These are phyloP conservation scores for Aphidius ervi DNA, from an alignment of 1,140 invertebrate genomes.

Conservation along the genomic window DNA sequence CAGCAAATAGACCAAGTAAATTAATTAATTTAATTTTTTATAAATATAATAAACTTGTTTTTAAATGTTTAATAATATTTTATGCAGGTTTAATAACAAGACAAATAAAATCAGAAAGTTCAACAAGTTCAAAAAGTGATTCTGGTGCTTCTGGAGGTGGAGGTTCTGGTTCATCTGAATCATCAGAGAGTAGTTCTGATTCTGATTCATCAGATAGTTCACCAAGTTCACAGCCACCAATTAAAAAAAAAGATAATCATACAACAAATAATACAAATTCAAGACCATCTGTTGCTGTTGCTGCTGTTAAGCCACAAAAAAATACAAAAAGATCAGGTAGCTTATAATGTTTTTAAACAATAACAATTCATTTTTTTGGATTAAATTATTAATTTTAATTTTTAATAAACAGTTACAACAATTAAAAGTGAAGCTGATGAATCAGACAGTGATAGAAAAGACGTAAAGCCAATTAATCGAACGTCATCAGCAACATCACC, in stretches of 20 bases:
- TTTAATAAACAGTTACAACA: constrained; percentile 22
- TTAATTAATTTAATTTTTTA: constrained; percentile 19
- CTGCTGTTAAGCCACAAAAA: constrained; percentile 49
- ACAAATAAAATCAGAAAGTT: constrained; percentile 47
- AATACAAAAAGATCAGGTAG: constrained; percentile 43
- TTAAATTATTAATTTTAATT: too few species aligned
- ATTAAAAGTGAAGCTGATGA: constrained; percentile 47
- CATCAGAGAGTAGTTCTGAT: constrained; percentile 50
- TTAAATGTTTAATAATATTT: background rate
- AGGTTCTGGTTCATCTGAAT: constrained; percentile 43
- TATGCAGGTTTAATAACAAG: constrained; percentile 29
- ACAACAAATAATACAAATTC: constrained; percentile 31
- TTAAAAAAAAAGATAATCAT: constrained; percentile 46
- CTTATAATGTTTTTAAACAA: background rate
- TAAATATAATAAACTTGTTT: constrained; percentile 9
- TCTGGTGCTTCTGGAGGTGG: constrained; percentile 43
- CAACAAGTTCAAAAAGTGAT: constrained; percentile 48
- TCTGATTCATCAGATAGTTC: constrained; percentile 51
- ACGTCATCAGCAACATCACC: constrained; percentile 31
- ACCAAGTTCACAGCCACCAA: constrained; percentile 37
- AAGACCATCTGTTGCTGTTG: constrained; percentile 45
- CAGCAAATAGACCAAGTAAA: constrained; percentile 41
- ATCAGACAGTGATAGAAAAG: constrained; percentile 45
- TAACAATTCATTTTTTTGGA: too few species aligned
- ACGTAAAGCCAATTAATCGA: constrained; percentile 25